Evolutionary conservation across 2,113 vertebrate genomes (phyloP), one percentile per base, ranked within the genome.

Genomic region (Hippocampus guttulatus): DNA sequence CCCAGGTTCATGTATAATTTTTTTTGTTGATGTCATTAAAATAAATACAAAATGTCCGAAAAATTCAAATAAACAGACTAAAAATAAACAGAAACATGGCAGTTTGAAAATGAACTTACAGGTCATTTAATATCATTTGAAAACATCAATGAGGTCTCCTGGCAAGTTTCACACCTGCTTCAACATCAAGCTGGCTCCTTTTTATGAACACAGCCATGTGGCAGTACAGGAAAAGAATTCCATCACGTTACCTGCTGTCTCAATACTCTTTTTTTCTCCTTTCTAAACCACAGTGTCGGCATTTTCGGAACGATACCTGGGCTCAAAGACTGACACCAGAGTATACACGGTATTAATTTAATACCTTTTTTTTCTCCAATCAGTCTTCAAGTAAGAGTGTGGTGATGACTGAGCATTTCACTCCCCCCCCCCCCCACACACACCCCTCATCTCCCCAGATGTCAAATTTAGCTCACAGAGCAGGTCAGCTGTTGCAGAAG

Each of bases 291-390:
- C 70, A 97, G 97, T 95, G 1, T 99, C 97, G 11, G 96, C 97
- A 0, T 99, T 99, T 91, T 98, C 97, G 0, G 97, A 99, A 72
- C 91, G 96, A 70, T 99, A 98, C 81, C 84, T 99, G 66, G 96
- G 97, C 75, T 91, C 93, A 0, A 95, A 94, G 79, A 92, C 94
- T 3, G 95, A 96, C 72, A 93, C 93, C 72, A 89, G 93, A 81
- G 94, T 92, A 0, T 98, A 98, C 0, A 92, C 92, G 93, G 97
- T 99, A 92, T 8, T 45, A 30, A 64, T 61, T 54, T 25, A 54
- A 23, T 6, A 8, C 23, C 30, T 78, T 16, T 43, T 9, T 38
- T 11, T 52, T 43, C 8, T 69, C 18, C 8, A 65, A 67, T 41
- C 73, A 71, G 1, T 15, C 15, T 1, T 20, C 16, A 12, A 60